Evolutionary conservation across 2,888 invertebrate species (phyloP), one percentile per base, ranked within the genome.

Genomic region (Drosophila atroscutellata): DNA sequence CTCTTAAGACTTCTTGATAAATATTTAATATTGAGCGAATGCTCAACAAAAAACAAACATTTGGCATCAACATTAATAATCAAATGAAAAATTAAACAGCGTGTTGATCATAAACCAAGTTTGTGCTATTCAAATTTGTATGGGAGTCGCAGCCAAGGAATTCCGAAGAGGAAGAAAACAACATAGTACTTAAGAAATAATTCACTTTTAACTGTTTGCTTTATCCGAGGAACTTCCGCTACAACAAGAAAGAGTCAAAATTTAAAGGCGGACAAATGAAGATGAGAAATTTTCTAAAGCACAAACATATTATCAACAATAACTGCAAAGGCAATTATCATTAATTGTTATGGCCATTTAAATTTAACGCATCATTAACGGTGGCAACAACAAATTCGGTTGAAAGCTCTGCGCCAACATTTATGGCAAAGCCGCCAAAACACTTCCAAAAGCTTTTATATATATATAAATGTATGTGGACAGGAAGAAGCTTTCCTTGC

Each of bases 331-430:
- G 76, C 81, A 86, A 90, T 90, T 88, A 90, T 72, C 90, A 75
- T 90, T 90, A 87, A 87, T 90, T 88, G 89, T 89, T 83, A 83
- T 83, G 61, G 83, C 81, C 86, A 88, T 86, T 86, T 90, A 86
- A 86, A 86, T 86, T 90, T 88, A 90, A 86, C 89, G 90, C 90
- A 86, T 90, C 90, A 90, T 86, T 86, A 90, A 88, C 81, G 64
- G 45, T 61, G 66, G 49, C 72, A 37, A 30, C 63, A 37, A 55
- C 74, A 70, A 65, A 56, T 45, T 54, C 37, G 42, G 47, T 24
- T 15, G 18, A 69, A 76, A 76, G 86, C 83, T 84, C 54, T 7
- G 0, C 32, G 34, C 37, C 39, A 24, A n/a, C 55, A 56, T 71
- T 80, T 73, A 80, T 75, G 65, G 72, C 69, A 77, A 45, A 58